Evolutionary conservation across 2,888 invertebrate species (phyloP).

Genomic region (Chrysina gloriosa): DNA sequence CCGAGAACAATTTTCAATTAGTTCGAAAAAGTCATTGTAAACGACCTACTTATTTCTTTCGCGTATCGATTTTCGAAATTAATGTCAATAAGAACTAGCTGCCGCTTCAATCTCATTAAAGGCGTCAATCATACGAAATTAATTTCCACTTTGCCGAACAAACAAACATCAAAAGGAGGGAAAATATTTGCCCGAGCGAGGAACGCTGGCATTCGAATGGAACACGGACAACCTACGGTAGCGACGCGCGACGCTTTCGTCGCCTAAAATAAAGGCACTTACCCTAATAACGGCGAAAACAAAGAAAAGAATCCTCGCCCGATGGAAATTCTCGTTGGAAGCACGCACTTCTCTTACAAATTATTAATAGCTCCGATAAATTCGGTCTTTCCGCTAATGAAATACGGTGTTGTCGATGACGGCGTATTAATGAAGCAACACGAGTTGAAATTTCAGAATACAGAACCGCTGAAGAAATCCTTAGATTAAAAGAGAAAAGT

Average conservation of each 20-base stretch:
- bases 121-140: conserved; percentile 18
- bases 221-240: not conserved
- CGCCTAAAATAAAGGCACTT: conserved; percentile 27
- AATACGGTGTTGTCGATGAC: too few relatives aligned
- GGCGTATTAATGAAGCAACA: too few relatives aligned
- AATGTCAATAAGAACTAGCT: conserved; percentile 7
- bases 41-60: too few relatives aligned
- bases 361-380: too few relatives aligned
- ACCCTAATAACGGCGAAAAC: conserved; percentile 20
- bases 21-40: too few relatives aligned
- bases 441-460: too few relatives aligned
- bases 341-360: too few relatives aligned
- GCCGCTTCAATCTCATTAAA: conserved; percentile 10
- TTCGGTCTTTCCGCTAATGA: too few relatives aligned
- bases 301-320: conserved; percentile 2
- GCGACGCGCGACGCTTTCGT: not conserved
- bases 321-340: not conserved
- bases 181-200: not conserved
- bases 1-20: too few relatives aligned
- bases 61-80: conserved; percentile 4
- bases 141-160: conserved; percentile 19
- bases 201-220: not conserved
- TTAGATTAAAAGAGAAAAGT: too few relatives aligned
- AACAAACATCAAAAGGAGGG: conserved; percentile 17
- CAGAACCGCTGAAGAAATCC: too few relatives aligned